Evolutionary conservation across 2,888 invertebrate species (phyloP).

Genomic region (Caenorhabditis sinica): DNA sequence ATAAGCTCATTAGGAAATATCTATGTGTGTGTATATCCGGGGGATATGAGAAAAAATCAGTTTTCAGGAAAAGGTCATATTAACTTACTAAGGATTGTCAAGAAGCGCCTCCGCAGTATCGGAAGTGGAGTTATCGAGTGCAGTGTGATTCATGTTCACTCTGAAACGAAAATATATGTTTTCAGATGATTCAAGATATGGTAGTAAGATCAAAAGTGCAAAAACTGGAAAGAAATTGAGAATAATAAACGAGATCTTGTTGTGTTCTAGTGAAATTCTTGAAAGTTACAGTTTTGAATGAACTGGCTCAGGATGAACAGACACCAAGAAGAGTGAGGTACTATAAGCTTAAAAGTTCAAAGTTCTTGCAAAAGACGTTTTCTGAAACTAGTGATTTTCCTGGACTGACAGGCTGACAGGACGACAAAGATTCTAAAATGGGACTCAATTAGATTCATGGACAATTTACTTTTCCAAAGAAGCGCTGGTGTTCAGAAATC

Average conservation of each 20-base stretch:
- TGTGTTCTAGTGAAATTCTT: no score
- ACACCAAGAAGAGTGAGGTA: not conserved
- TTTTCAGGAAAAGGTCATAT: constrained; percentile 12
- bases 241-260: not conserved
- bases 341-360: no score
- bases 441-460: not conserved
- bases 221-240: not conserved
- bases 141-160: constrained; percentile 4
- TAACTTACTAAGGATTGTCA: constrained; percentile 53
- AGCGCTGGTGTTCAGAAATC: not conserved
- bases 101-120: constrained; percentile 37
- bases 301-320: not conserved
- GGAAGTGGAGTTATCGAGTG: not conserved
- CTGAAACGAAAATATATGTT: not conserved
- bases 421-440: not conserved
- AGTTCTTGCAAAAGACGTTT: no score
- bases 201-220: not conserved
- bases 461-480: not conserved
- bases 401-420: not conserved
- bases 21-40: no score
- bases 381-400: not conserved
- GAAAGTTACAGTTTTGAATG: no score
- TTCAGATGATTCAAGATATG: not conserved
- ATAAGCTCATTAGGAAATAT: constrained; percentile 37
- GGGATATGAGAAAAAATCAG: constrained; percentile 15